Conservation (phyloP, 2,113 vertebrate species). For the Oxyura jamaicensis region DNA sequence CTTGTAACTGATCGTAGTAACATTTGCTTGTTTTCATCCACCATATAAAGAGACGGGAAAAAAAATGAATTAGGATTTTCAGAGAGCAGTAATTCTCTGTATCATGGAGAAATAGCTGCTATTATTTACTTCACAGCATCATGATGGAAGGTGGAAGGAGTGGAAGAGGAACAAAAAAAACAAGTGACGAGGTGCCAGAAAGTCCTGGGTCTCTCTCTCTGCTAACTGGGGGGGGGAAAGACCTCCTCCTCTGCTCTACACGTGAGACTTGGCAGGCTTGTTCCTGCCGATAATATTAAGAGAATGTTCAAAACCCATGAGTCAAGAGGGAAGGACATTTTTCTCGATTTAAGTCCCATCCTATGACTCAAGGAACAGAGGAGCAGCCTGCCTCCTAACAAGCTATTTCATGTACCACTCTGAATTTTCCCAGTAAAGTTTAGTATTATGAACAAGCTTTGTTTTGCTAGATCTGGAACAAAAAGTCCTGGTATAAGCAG, state of each 20-base stretch:
- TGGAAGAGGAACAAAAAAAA: neutral
- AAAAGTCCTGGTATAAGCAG: neutral
- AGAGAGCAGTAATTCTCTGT: neutral
- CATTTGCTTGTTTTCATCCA: neutral
- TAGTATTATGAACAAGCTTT: neutral
- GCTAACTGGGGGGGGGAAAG: accelerated
- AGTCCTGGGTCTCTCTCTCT: neutral
- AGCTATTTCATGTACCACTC: neutral
- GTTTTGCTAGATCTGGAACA: neutral
- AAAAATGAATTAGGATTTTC: neutral
- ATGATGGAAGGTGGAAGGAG: neutral
- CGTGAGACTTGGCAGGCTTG: neutral
- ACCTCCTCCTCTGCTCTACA: neutral
- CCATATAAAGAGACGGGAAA: neutral
- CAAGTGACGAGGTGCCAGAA: neutral
- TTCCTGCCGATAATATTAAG: neutral
- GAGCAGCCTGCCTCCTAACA: neutral
- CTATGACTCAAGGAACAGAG: neutral
- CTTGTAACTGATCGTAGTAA: neutral
- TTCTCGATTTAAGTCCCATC: neutral
- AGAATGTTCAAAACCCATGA: accelerated
- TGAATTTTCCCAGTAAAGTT: neutral
- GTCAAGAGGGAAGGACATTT: neutral
- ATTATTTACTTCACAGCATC: neutral
- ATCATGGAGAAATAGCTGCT: neutral